Conservation (phyloP, 2,888 invertebrate species). For the Zootermopsis nevadensis region DNA sequence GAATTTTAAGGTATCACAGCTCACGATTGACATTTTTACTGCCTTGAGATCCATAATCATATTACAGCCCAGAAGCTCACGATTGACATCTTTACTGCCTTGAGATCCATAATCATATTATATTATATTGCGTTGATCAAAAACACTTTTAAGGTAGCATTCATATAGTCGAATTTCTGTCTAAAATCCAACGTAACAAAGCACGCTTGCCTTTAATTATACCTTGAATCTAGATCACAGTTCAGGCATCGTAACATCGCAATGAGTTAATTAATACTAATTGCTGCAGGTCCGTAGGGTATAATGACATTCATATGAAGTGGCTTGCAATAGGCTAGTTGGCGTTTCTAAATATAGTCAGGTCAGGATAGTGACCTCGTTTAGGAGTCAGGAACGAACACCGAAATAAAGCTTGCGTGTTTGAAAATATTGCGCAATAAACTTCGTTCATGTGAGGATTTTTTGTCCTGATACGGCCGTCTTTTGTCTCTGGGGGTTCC, state of each 20-base stretch:
- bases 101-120: no score
- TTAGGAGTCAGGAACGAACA: constrained; percentile 33
- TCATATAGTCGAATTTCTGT: background rate
- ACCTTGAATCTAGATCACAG: background rate
- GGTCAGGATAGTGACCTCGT: constrained; percentile 38
- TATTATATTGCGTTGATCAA: no score
- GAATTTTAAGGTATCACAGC: no score
- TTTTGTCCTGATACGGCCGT: background rate
- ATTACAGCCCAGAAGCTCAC: no score
- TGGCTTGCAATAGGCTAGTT: constrained; percentile 9
- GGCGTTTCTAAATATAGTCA: constrained; percentile 35
- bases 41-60: no score
- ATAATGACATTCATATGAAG: constrained; percentile 22
- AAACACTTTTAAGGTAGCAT: no score
- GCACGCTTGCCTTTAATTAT: background rate
- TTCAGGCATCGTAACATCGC: background rate
- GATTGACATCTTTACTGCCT: no score
- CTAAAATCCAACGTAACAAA: background rate
- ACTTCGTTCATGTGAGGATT: background rate
- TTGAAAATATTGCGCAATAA: constrained; percentile 35
- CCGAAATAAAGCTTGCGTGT: constrained; percentile 44
- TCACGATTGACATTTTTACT: no score
- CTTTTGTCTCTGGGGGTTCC: background rate
- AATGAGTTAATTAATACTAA: background rate
- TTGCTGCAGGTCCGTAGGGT: background rate